These are phyloP conservation scores for Dicentrarchus labrax DNA, from an alignment of 2,113 vertebrate species.

Conservation along the genomic window DNA sequence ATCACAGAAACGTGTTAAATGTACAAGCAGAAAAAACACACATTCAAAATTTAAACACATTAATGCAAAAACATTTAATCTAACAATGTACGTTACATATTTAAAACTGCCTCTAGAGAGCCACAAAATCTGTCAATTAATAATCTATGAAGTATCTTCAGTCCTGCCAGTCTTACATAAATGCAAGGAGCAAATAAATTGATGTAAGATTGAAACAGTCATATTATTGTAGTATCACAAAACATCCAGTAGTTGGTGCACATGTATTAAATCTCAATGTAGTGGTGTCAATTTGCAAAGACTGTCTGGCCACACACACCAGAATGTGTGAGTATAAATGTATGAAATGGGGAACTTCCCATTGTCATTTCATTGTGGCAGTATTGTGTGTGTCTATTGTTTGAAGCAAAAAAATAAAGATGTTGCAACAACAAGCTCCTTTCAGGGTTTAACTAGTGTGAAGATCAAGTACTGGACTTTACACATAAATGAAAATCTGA, in stretches of 20 bases:
- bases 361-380: background rate
- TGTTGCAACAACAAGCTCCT: background rate
- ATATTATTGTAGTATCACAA: constrained; percentile 24
- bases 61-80: background rate
- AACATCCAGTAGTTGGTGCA: constrained; percentile 52
- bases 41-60: background rate
- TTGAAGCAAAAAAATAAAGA: background rate
- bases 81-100: background rate
- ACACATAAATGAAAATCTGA: background rate
- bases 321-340: background rate
- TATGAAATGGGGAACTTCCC: background rate
- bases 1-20: background rate
- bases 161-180: background rate
- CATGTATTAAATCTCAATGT: constrained; percentile 1
- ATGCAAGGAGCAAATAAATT: background rate
- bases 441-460: background rate
- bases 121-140: background rate
- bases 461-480: background rate
- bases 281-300: background rate
- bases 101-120: background rate
- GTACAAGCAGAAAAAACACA: background rate
- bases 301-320: background rate
- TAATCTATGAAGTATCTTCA: background rate
- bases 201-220: background rate
- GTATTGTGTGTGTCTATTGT: background rate